Conservation (phyloP, 2,888 invertebrate genomes). For the Parnassius smintheus region DNA sequence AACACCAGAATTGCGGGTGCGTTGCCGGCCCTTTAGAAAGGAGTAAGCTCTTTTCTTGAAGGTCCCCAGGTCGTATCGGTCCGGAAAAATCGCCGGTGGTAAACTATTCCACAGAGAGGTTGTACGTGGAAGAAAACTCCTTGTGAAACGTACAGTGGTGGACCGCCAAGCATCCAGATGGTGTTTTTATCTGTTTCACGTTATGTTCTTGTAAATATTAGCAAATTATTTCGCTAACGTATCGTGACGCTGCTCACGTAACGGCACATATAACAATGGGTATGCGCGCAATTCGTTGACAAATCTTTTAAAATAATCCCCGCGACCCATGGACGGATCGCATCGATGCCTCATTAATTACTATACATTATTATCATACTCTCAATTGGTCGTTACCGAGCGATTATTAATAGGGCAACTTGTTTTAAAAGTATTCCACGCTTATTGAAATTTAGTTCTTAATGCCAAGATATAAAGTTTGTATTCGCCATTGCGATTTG, state of each 20-base stretch:
- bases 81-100: too few relatives aligned
- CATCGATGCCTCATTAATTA: conserved; percentile 66
- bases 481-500: neutral
- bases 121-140: too few relatives aligned
- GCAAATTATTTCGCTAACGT: neutral
- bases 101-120: too few relatives aligned
- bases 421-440: conserved; percentile 2
- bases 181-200: too few relatives aligned
- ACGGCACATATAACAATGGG: conserved; percentile 41
- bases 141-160: too few relatives aligned
- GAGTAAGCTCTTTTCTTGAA: too few relatives aligned
- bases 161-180: too few relatives aligned
- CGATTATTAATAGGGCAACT: conserved; percentile 35
- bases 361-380: conserved; percentile 54
- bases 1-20: too few relatives aligned
- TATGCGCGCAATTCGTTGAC: conserved; percentile 58
- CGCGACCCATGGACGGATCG: conserved; percentile 63
- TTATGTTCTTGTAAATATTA: too few relatives aligned
- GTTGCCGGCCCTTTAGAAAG: too few relatives aligned
- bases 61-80: too few relatives aligned
- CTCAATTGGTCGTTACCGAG: conserved; percentile 53
- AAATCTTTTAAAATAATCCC: conserved; percentile 67
- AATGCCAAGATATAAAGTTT: neutral
- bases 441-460: neutral
- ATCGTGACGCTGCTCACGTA: neutral